Base-by-base conservation (phyloP, 2,797 vertebrate species). In the Gambusia yucatana region DNA sequence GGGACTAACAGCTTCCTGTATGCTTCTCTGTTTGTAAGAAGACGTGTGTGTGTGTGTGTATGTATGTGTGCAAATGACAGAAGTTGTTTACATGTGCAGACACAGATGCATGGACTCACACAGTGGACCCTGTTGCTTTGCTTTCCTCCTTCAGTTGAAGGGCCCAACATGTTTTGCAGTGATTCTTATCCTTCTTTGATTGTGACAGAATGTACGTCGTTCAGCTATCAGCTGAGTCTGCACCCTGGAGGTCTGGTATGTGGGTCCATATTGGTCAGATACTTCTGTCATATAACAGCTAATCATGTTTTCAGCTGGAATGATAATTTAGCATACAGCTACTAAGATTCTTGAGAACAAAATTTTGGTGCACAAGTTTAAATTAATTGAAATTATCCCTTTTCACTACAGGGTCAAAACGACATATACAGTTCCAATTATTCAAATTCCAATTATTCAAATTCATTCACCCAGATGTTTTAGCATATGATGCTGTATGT, bases 1-100 rank as follows among this genome's bases (percentile, higher is more conserved):
- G n/a, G 13, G 55, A 59, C 55, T 59, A n/a, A 59, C n/a, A 59
- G 52, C 57, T 59, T 59, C 57, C n/a, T 59, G 28, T 59, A 59
- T 2, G 57, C n/a, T 28, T 59, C 28, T 59, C 28, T 59, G 4
- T 59, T 59, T 30, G n/a, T 59, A 59, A 14, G 55, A n/a, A 22
- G 14, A n/a, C 11, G 1, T 59, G 55, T 1, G 8, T 55, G 22
- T 47, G 13, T 13, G 14, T 47, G 46, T 47, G 22, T 57, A 11
- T 59, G 55, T 59, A 1, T 16, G 57, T 28, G n/a, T 59, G 11
- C 57, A 59, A 59, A 59, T 59, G 10, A 30, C n/a, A 57, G 52
- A 28, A 57, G 22, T 22, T 52, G 50, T 52, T 52, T 52, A 52
- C 22, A 25, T 22, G 25, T 25, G 50, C 2, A 25, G 50, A 52